phyloP scores from a whole-genome alignment of 1,140 invertebrate genomes.

The Neodiprion lecontei region DNA sequence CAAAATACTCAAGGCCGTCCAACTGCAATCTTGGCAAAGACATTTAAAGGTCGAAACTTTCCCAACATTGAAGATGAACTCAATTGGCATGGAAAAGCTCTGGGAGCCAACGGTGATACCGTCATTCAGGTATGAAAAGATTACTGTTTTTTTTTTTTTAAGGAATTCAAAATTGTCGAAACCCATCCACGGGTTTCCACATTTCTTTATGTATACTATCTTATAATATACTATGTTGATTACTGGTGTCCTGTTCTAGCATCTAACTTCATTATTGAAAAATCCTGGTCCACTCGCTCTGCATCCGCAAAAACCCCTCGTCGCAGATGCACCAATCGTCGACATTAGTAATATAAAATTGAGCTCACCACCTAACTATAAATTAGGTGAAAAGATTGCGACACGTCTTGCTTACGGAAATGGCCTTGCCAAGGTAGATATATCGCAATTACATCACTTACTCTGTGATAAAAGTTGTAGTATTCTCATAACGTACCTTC shows the following conservation, averaged over 20 bases:
- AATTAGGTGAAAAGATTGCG: constrained; percentile 81
- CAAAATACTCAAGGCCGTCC: constrained; percentile 81
- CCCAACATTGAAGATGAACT: constrained; percentile 88
- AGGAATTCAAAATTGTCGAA: not conserved
- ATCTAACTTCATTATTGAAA: constrained; percentile 72
- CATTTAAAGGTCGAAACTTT: constrained; percentile 93
- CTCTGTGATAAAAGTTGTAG: no score
- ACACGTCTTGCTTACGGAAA: constrained; percentile 95
- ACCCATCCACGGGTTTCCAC: not conserved
- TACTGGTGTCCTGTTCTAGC: constrained; percentile 54
- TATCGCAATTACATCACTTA: constrained; percentile 37
- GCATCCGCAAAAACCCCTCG: constrained; percentile 70
- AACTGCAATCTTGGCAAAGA: constrained; percentile 94
- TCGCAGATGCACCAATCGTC: constrained; percentile 75
- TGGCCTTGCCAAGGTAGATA: constrained; percentile 80
- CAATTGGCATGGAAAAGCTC: constrained; percentile 97
- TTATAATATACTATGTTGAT: constrained; percentile 15
- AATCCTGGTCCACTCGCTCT: constrained; percentile 66
- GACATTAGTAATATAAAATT: constrained; percentile 80
- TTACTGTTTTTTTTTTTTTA: constrained; percentile 16
- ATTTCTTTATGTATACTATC: constrained; percentile 14
- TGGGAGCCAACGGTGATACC: constrained; percentile 81
- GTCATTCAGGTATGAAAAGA: constrained; percentile 70
- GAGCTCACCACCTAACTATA: constrained; percentile 86
- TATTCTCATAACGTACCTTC: no score